Evolutionary conservation across 2,888 invertebrate species (phyloP).

Genomic region (Scotopteryx bipunctaria): DNA sequence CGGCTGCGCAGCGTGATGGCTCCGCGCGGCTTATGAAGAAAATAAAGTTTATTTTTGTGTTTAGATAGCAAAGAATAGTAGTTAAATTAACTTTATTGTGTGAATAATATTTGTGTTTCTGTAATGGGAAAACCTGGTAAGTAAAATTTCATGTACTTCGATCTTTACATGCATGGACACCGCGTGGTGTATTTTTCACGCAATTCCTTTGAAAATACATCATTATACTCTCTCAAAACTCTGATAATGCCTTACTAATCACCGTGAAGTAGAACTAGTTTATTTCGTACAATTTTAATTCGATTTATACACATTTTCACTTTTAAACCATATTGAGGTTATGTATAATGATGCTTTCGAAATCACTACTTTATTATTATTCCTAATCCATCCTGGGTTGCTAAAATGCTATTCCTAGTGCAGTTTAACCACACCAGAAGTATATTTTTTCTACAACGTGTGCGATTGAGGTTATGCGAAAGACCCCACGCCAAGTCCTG

Average conservation of each 20-base stretch:
- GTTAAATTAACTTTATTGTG: slow-evolving; percentile 30
- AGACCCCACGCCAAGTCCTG: no score
- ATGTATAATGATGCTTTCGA: no score
- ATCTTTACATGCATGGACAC: slow-evolving; percentile 35
- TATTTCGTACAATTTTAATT: no score
- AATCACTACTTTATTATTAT: no score
- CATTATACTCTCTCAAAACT: not conserved
- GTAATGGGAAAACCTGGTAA: slow-evolving; percentile 76
- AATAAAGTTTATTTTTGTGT: slow-evolving; percentile 62
- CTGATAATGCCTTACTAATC: not conserved
- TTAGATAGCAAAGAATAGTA: slow-evolving; percentile 52
- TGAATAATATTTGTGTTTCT: slow-evolving; percentile 34
- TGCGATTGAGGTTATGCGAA: no score
- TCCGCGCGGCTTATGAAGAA: slow-evolving; percentile 60
- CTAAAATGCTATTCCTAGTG: no score
- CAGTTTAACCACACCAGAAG: no score
- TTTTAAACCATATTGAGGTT: no score
- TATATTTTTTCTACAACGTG: no score
- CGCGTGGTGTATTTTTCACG: slow-evolving; percentile 45
- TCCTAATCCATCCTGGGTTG: no score
- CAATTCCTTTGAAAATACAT: slow-evolving; percentile 18
- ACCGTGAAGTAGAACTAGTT: no score
- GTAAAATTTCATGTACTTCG: slow-evolving; percentile 34
- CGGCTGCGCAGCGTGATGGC: slow-evolving; percentile 61
- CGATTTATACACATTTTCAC: no score